Conservation (phyloP, 2,113 vertebrate species). For the Acanthochromis polyacanthus region DNA sequence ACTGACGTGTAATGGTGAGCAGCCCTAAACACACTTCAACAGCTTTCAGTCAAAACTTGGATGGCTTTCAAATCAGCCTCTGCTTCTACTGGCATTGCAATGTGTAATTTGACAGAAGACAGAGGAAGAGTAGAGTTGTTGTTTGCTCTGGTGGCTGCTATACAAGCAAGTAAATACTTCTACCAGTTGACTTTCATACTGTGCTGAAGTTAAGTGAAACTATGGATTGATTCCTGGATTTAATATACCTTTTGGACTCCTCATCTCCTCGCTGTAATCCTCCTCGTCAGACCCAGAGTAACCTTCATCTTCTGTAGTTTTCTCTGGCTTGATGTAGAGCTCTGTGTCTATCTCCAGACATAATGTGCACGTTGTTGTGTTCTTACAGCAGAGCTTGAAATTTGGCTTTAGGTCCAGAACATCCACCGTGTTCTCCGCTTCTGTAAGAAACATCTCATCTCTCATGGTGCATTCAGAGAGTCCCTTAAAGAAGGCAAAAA, state of each 20-base stretch:
- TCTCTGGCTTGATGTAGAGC: slow-evolving; percentile 55
- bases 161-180: too few relatives aligned
- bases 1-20: not conserved
- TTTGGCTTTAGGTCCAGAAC: slow-evolving; percentile 61
- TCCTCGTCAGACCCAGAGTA: slow-evolving; percentile 35
- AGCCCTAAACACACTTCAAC: not conserved
- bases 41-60: slow-evolving; percentile 2
- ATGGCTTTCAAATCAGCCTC: slow-evolving; percentile 7
- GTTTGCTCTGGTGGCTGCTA: not conserved
- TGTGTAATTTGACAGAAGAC: not conserved
- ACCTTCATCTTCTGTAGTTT: slow-evolving; percentile 5
- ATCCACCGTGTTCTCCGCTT: slow-evolving; percentile 34
- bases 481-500: slow-evolving; percentile 43
- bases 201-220: not conserved
- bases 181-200: not conserved
- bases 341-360: slow-evolving; percentile 84
- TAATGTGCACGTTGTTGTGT: slow-evolving; percentile 67
- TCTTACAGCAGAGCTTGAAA: slow-evolving; percentile 82
- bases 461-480: slow-evolving; percentile 70
- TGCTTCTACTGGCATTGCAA: not conserved
- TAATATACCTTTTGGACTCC: slow-evolving; percentile 47
- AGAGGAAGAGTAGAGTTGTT: not conserved
- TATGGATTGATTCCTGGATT: not conserved
- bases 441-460: not conserved
- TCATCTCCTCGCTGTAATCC: slow-evolving; percentile 23